A percentile compares a stretch with the other conserved stretches of the same genome.
Evolutionary conservation across 2,113 vertebrate genomes (phyloP).

Genomic region (Phylloscopus trochilus): DNA sequence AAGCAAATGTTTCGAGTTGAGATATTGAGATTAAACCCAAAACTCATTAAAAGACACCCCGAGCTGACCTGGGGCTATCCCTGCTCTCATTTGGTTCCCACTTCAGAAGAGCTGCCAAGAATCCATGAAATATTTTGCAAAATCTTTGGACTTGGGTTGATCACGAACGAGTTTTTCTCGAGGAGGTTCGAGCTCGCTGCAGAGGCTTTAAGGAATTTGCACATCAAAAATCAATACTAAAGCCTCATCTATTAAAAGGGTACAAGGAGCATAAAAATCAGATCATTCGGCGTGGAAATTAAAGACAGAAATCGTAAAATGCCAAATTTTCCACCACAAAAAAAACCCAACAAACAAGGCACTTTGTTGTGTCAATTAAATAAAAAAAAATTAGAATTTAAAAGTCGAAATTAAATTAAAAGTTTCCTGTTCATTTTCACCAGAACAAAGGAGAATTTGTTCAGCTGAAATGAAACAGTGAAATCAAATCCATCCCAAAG

Average conservation of each 20-base stretch:
- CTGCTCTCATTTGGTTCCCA: neutral
- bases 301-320: rapidly evolving
- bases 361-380: neutral
- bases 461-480: neutral
- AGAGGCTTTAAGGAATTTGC: neutral
- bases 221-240: neutral
- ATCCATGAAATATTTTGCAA: neutral
- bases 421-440: neutral
- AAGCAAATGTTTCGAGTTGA: neutral
- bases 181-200: neutral
- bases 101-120: neutral
- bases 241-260: neutral
- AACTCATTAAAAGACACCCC: neutral
- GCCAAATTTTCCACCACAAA: neutral
- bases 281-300: neutral
- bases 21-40: neutral
- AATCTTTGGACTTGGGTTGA: neutral
- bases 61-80: neutral
- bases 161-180: neutral
- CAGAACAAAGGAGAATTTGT: neutral
- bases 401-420: neutral
- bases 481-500: neutral
- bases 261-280: neutral
- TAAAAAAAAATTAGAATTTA: neutral
- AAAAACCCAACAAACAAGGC: neutral